Conservation (phyloP, 2,113 vertebrate genomes). For the Tor tambroides region DNA sequence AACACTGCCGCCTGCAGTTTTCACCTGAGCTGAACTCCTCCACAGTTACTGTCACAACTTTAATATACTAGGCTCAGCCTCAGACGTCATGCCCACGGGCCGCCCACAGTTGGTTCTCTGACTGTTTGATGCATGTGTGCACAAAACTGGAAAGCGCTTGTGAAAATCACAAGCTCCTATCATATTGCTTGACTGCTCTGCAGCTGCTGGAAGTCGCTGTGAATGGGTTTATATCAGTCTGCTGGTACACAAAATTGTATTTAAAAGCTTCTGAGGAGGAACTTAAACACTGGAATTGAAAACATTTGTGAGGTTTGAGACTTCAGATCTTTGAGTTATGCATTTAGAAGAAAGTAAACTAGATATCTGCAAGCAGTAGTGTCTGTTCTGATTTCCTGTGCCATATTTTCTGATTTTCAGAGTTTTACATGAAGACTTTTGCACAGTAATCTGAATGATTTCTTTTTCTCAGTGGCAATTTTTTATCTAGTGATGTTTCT, state of each 20-base stretch:
- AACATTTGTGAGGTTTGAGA: slow-evolving; percentile 2
- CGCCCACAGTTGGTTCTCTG: not conserved
- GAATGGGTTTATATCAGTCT: not conserved
- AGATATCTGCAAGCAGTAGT: not conserved
- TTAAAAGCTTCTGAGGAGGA: not conserved
- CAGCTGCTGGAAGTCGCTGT: not conserved
- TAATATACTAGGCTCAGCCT: not conserved
- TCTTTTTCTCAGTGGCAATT: too few relatives aligned
- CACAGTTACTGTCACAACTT: not conserved
- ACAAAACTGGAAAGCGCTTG: slow-evolving; percentile 13
- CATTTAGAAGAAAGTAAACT: not conserved
- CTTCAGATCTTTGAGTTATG: not conserved
- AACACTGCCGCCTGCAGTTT: not conserved
- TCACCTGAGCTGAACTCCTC: slow-evolving; percentile 37
- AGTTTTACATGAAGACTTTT: not conserved
- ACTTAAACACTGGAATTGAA: not conserved
- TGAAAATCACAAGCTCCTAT: not conserved
- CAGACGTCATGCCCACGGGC: not conserved
- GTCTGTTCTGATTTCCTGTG: not conserved
- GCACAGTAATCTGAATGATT: not conserved
- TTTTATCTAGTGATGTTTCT: not conserved
- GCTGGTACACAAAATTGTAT: not conserved
- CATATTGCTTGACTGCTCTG: slow-evolving; percentile 2
- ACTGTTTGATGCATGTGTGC: slow-evolving; percentile 12
- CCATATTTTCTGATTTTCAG: too few relatives aligned